Conservation (phyloP, 2,888 invertebrate species). For the Andrena bucephala region DNA sequence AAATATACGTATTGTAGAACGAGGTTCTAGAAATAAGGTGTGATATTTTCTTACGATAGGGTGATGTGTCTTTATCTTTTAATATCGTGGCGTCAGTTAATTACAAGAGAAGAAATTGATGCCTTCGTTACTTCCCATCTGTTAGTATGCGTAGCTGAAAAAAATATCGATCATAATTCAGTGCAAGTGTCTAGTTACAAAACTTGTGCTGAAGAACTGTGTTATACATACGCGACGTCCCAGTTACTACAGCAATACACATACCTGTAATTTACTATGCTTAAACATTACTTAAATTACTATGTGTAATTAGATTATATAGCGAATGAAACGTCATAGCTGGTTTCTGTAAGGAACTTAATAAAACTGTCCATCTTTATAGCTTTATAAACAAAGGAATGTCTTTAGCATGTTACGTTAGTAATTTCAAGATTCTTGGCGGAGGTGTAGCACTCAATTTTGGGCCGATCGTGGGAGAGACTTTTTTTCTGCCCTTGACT, state of each 20-base stretch:
- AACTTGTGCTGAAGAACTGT: conserved; percentile 63
- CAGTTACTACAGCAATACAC: conserved; percentile 65
- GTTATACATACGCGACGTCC: conserved; percentile 33
- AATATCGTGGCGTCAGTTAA: not conserved
- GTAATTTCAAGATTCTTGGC: conserved; percentile 2
- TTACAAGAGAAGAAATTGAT: conserved; percentile 6
- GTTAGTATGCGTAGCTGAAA: not conserved
- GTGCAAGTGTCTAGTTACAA: conserved; percentile 39
- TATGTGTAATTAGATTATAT: conserved; percentile 14
- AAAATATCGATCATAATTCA: conserved; percentile 22
- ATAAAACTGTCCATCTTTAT: conserved; percentile 12
- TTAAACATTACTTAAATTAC: conserved; percentile 52
- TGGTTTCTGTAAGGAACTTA: not conserved
- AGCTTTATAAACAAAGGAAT: conserved; percentile 17
- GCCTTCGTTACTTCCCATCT: not conserved
- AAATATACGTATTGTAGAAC: not conserved
- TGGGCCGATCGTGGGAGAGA: no score
- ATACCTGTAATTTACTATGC: conserved; percentile 40
- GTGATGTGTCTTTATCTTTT: conserved; percentile 12
- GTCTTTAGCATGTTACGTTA: conserved; percentile 1
- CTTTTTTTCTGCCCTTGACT: not conserved
- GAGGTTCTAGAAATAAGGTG: not conserved
- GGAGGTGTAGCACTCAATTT: conserved; percentile 19
- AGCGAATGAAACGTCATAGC: not conserved
- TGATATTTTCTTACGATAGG: not conserved